These are phyloP conservation scores for Melanotaenia boesemani DNA, from an alignment of 2,797 vertebrate genomes.

Conservation along the genomic window DNA sequence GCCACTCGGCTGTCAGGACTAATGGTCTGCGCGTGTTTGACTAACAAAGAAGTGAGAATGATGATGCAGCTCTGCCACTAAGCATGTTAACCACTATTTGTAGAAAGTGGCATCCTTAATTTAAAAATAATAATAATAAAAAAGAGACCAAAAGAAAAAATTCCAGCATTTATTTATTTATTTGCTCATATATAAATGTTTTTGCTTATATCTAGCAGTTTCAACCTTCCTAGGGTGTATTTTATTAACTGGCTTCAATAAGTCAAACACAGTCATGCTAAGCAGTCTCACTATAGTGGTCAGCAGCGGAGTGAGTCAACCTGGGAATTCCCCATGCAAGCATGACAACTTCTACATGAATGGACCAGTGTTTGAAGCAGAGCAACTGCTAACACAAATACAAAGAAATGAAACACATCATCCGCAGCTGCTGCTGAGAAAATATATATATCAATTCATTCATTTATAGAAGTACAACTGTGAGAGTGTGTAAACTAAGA, in stretches of 20 bases:
- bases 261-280: neutral
- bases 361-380: neutral
- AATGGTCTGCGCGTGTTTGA: slow-evolving; percentile 54
- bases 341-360: neutral
- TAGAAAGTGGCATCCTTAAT: slow-evolving; percentile 41
- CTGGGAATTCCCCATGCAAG: neutral
- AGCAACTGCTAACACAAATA: neutral
- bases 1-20: slow-evolving; percentile 63
- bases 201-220: no score
- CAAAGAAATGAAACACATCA: neutral
- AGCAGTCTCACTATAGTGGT: no score
- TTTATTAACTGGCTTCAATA: neutral
- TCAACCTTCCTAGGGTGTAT: neutral
- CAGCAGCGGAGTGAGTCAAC: no score
- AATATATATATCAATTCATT: neutral
- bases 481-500: no score
- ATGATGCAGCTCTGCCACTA: slow-evolving; percentile 41
- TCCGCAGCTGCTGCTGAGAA: neutral
- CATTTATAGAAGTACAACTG: no score
- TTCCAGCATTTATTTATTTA: no score
- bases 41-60: slow-evolving; percentile 50
- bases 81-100: slow-evolving; percentile 37
- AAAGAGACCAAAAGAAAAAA: no score
- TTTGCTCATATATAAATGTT: no score
- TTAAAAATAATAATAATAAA: slow-evolving; percentile 34